These are phyloP conservation scores for Helicoverpa zea DNA, from an alignment of 1,140 invertebrate genomes.

Conservation along the genomic window DNA sequence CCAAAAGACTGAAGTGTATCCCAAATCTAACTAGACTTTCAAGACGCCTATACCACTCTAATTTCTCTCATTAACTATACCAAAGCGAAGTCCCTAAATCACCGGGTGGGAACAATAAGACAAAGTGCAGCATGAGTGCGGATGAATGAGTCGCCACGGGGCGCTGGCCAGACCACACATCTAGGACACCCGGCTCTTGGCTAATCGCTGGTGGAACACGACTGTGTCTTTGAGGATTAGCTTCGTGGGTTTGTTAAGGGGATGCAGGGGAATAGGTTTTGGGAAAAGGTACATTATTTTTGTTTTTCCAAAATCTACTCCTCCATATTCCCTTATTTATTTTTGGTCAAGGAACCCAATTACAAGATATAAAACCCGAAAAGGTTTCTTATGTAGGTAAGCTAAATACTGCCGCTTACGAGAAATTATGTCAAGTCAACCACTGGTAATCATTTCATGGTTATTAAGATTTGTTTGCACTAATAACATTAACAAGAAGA, in stretches of 20 bases:
- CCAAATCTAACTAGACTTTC: neutral
- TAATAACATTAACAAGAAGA: too few relatives aligned
- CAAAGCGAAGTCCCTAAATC: conserved; percentile 12
- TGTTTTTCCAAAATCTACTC: too few relatives aligned
- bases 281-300: neutral
- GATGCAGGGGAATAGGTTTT: neutral
- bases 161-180: conserved; percentile 59
- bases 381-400: too few relatives aligned
- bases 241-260: neutral
- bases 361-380: too few relatives aligned
- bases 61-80: neutral
- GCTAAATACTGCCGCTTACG: too few relatives aligned
- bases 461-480: too few relatives aligned
- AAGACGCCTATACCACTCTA: neutral
- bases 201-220: conserved; percentile 47
- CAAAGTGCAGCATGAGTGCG: conserved; percentile 37
- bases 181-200: conserved; percentile 46
- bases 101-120: conserved; percentile 32
- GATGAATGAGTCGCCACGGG: conserved; percentile 61
- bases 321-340: too few relatives aligned
- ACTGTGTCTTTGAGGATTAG: conserved; percentile 2
- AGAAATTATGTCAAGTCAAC: too few relatives aligned
- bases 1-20: neutral
- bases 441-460: too few relatives aligned
- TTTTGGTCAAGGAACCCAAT: too few relatives aligned